phyloP scores from a whole-genome alignment of 2,113 vertebrate species.

The Colinus virginianus region DNA sequence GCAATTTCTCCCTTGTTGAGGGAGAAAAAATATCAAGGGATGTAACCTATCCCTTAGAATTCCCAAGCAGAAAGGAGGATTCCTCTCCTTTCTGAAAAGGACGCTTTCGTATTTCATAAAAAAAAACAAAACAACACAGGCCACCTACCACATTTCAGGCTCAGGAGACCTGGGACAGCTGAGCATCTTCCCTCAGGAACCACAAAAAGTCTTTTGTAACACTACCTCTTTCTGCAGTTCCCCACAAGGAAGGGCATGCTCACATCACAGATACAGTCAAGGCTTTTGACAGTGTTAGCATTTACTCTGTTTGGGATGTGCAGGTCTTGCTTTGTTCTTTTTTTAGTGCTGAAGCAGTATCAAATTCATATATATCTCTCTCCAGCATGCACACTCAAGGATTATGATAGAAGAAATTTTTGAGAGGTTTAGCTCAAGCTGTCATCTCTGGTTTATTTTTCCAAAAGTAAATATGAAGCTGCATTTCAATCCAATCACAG shows the following conservation, averaged over 20 bases:
- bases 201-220: not conserved
- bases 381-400: not conserved
- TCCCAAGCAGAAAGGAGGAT: not conserved
- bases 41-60: not conserved
- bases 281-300: not conserved
- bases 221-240: not conserved
- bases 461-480: conserved; percentile 9
- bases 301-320: not conserved
- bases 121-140: not conserved
- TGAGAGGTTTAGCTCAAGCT: not conserved
- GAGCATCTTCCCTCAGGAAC: not conserved
- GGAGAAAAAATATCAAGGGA: not conserved
- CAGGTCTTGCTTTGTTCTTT: not conserved
- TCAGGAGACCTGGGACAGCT: not conserved
- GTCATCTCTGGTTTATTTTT: conserved; percentile 30
- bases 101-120: not conserved
- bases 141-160: not conserved
- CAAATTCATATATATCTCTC: not conserved
- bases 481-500: conserved; percentile 27
- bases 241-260: not conserved
- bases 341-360: not conserved
- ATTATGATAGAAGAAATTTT: not conserved
- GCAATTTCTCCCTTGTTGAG: not conserved
- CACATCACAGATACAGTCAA: not conserved
- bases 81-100: not conserved